Evolutionary conservation across 2,888 invertebrate species (phyloP).

Genomic region (Catonia carolina): DNA sequence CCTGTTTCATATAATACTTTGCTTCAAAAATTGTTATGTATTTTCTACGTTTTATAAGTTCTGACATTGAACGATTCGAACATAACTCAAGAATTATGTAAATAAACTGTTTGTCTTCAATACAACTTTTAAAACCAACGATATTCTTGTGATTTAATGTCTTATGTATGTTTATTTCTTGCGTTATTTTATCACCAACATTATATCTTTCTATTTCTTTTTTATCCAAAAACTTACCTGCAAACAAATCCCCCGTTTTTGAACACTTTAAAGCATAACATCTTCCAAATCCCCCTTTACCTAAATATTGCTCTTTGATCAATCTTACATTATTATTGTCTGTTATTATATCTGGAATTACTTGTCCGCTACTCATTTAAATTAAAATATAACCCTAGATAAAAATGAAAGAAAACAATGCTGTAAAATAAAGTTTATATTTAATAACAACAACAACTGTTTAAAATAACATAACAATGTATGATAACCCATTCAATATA

Average conservation of each 20-base stretch:
- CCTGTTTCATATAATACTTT: constrained; percentile 23
- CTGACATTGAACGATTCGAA: constrained; percentile 17
- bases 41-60: constrained; percentile 17
- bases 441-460: no score
- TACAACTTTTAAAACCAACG: constrained; percentile 13
- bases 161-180: constrained; percentile 20
- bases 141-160: constrained; percentile 19
- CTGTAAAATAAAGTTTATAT: no score
- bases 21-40: constrained; percentile 15
- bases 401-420: no score
- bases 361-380: no score
- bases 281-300: constrained; percentile 20
- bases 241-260: background rate
- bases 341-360: no score
- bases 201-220: constrained; percentile 7
- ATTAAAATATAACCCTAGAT: no score
- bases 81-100: constrained; percentile 19
- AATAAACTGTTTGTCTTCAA: constrained; percentile 16
- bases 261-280: constrained; percentile 17
- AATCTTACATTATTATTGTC: background rate
- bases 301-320: constrained; percentile 11
- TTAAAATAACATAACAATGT: no score
- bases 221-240: constrained; percentile 22
- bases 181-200: constrained; percentile 10
- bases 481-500: no score